These are phyloP conservation scores for Spizaetus ornatus DNA, from an alignment of 2,113 vertebrate species.

Conservation along the genomic window DNA sequence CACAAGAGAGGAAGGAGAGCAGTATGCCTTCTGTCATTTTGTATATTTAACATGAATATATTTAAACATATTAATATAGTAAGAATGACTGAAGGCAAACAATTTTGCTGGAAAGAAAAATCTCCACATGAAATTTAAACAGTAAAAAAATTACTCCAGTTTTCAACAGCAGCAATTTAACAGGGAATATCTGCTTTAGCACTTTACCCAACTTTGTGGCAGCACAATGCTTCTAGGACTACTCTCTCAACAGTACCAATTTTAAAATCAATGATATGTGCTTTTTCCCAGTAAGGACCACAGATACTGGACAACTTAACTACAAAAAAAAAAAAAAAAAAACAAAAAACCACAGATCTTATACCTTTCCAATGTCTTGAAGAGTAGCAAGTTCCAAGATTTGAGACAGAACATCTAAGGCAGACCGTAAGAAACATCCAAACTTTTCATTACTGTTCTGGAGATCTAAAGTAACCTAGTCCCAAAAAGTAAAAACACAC, in stretches of 20 bases:
- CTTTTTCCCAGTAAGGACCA: not conserved
- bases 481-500: not conserved
- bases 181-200: not conserved
- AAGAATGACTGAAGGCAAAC: not conserved
- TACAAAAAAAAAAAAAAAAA: not conserved
- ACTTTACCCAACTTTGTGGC: not conserved
- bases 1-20: not conserved
- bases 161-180: not conserved
- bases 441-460: conserved; percentile 93
- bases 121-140: not conserved
- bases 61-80: not conserved
- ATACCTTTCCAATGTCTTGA: conserved; percentile 93
- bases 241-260: not conserved
- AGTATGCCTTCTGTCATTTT: not conserved
- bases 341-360: not conserved
- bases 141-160: not conserved
- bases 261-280: not conserved
- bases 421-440: conserved; percentile 87
- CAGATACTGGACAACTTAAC: not conserved
- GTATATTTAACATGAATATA: not conserved
- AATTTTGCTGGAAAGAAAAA: not conserved
- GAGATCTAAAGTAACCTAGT: conserved; percentile 92
- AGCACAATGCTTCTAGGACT: not conserved
- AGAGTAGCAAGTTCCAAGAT: conserved; percentile 92
- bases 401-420: conserved; percentile 92